phyloP scores from a whole-genome alignment of 2,888 invertebrate genomes.

The Erebia epiphron region DNA sequence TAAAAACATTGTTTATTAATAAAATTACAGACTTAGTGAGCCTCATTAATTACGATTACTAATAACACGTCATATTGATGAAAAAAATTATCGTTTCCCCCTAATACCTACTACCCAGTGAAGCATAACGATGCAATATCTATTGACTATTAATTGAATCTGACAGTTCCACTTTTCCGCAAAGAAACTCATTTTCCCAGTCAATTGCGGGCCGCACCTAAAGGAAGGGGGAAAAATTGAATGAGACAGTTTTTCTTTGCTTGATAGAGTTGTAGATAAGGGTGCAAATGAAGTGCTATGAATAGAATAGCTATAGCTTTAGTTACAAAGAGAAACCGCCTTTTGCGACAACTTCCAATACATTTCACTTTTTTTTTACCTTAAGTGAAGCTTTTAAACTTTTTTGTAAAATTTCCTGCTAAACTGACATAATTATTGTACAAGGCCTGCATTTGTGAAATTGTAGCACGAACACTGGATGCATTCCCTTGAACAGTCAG shows the following conservation, averaged over 20 bases:
- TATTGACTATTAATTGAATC: constrained; percentile 55
- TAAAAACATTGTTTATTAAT: background rate
- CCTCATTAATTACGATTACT: background rate
- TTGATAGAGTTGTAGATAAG: constrained; percentile 9
- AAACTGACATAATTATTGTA: too few relatives aligned
- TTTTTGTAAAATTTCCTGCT: too few relatives aligned
- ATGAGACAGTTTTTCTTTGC: constrained; percentile 8
- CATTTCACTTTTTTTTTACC: too few relatives aligned
- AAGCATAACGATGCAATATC: background rate
- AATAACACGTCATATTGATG: background rate
- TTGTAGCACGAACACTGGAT: too few relatives aligned
- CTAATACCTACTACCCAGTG: background rate
- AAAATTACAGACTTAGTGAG: too few relatives aligned
- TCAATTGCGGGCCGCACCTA: constrained; percentile 6
- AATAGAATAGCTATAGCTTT: too few relatives aligned
- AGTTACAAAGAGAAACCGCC: background rate
- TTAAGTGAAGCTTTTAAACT: too few relatives aligned
- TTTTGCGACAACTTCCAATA: background rate
- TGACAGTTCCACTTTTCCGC: constrained; percentile 52
- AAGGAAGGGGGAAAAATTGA: constrained; percentile 10
- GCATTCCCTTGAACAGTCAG: too few relatives aligned
- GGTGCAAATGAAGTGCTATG: background rate
- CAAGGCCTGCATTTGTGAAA: too few relatives aligned
- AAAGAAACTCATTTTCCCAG: constrained; percentile 40
- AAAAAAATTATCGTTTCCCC: background rate